These are phyloP conservation scores for Morone saxatilis DNA, from an alignment of 2,113 vertebrate genomes.

Conservation along the genomic window DNA sequence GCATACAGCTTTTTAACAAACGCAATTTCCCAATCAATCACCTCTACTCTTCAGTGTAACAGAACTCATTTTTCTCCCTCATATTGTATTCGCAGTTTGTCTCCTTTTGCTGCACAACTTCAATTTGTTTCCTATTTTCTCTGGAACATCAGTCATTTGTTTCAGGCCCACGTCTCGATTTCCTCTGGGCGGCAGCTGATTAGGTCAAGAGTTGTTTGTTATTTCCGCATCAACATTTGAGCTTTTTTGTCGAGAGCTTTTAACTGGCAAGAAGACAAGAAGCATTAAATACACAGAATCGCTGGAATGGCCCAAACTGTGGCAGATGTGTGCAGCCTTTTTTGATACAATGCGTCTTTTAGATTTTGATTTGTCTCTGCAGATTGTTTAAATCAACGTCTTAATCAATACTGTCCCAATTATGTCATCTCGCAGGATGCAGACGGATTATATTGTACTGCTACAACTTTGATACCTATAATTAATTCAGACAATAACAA, in stretches of 20 bases:
- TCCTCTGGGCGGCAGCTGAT: slow-evolving; percentile 36
- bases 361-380: not conserved
- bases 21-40: not conserved
- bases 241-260: not conserved
- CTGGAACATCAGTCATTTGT: slow-evolving; percentile 27
- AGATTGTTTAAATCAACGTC: not conserved
- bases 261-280: not conserved
- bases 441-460: not conserved
- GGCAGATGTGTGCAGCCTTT: not conserved
- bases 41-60: not conserved
- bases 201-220: slow-evolving; percentile 26
- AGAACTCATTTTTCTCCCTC: not conserved
- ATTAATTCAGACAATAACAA: too few relatives aligned
- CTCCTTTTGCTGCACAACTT: slow-evolving; percentile 3
- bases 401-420: not conserved
- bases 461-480: too few relatives aligned
- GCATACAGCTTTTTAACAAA: not conserved
- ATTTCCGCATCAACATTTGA: not conserved
- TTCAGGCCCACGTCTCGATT: slow-evolving; percentile 2
- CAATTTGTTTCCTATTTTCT: slow-evolving; percentile 46
- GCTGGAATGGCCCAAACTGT: not conserved
- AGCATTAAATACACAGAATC: not conserved
- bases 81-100: slow-evolving; percentile 3
- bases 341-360: not conserved
- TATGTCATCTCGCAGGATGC: not conserved